Evolutionary conservation across 2,888 invertebrate genomes (phyloP).

Genomic region (Epistrophe eligans): DNA sequence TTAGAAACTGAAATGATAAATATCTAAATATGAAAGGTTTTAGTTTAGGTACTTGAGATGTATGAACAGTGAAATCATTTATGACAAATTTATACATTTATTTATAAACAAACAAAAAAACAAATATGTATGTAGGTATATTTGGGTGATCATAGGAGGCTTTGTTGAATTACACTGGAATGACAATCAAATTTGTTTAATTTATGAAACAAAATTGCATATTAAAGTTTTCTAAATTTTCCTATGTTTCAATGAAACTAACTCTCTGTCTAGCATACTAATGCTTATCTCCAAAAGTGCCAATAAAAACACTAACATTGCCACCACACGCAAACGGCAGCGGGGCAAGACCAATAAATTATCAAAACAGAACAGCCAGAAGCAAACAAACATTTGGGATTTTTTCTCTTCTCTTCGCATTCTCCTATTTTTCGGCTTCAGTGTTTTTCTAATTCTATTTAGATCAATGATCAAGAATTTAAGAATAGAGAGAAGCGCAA

Average conservation of each 20-base stretch:
- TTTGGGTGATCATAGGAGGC: background rate
- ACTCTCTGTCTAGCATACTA: conserved; percentile 12
- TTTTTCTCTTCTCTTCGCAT: background rate
- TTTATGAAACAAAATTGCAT: background rate
- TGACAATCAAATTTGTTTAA: background rate
- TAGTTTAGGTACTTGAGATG: background rate
- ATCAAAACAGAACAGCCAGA: conserved; percentile 31
- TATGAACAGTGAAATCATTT: background rate
- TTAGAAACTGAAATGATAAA: no score
- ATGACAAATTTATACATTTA: background rate
- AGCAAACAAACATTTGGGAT: conserved; percentile 9
- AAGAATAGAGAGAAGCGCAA: conserved; percentile 23
- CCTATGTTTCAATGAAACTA: background rate
- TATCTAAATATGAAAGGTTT: no score
- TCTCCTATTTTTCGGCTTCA: conserved; percentile 1
- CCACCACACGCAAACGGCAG: background rate
- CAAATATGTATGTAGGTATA: background rate
- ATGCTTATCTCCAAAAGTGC: conserved; percentile 8
- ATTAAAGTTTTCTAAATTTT: background rate
- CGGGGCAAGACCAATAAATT: background rate
- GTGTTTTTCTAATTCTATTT: conserved; percentile 54
- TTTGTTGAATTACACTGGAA: background rate
- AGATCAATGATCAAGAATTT: conserved; percentile 65
- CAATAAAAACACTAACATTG: conserved; percentile 39
- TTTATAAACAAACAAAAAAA: background rate